phyloP scores from a whole-genome alignment of 1,140 invertebrate species.

The Brachionus sp. region DNA sequence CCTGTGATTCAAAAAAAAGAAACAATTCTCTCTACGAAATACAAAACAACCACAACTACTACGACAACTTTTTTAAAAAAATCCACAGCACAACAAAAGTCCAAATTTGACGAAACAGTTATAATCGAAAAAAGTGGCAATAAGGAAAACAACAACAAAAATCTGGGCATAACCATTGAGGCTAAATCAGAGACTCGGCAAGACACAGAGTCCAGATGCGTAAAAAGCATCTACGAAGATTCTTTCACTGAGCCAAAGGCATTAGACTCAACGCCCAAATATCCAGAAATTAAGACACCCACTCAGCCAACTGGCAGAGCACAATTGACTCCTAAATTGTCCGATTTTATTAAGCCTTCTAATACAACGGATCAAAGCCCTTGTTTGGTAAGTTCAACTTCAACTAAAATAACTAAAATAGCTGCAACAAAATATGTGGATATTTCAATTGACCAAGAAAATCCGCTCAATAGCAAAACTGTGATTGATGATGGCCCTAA shows the following conservation, averaged over 20 bases:
- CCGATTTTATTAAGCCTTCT: not conserved
- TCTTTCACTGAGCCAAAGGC: not conserved
- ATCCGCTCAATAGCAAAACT: not conserved
- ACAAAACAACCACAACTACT: constrained; percentile 14
- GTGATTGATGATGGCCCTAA: not conserved
- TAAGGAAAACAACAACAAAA: not conserved
- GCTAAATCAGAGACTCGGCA: not conserved
- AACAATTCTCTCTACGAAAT: not conserved
- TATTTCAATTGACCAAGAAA: constrained; percentile 29
- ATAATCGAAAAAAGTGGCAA: not conserved
- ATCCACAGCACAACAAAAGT: not conserved
- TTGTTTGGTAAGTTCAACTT: not conserved
- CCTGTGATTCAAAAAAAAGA: not conserved
- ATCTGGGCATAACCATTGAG: not conserved
- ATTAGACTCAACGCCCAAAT: not conserved
- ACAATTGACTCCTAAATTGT: not conserved
- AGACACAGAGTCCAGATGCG: not conserved
- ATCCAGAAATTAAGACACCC: not conserved
- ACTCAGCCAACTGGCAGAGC: not conserved
- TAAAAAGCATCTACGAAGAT: not conserved
- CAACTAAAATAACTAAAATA: not conserved
- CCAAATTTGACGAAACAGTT: not conserved
- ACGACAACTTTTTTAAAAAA: constrained; percentile 1
- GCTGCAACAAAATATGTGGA: not conserved
- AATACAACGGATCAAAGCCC: not conserved